Evolutionary conservation across 2,888 invertebrate genomes (phyloP), one percentile per base, ranked within the genome.

Genomic region (Ormyrus nitidulus): DNA sequence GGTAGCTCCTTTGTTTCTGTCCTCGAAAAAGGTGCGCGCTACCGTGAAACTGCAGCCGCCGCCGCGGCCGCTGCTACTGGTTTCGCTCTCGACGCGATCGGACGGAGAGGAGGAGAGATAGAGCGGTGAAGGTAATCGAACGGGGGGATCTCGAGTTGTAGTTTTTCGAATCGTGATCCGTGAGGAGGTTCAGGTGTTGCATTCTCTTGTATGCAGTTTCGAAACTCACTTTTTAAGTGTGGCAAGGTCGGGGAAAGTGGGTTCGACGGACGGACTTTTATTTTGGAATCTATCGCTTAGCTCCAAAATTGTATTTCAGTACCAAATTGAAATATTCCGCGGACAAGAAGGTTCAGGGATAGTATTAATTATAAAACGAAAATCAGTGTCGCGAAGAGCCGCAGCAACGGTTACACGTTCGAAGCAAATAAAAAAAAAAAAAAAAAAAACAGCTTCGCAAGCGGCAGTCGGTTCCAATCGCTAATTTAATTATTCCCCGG

Each of bases 1-100:
- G 56, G 7, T 53, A 9, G 53, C 56, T 10, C 56, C 56, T 56
- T 56, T 56, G 82, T 76, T 81, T 70, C 79, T 79, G 70, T 77
- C 77, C 77, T 74, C 75, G 75, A 66, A 56, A 19, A 19, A 19
- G 19, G 19, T 19, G 19, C 19, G 19, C 19, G 19, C 19, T 19
- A 19, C 19, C 19, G 19, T 19, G 19, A 19, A 19, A 19, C 19
- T 19, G 19, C 19, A 1, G 19, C 19, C 19, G 19, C 19, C 19
- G 19, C 19, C 19, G 19, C 19, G 11, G 53, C 59, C 51, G 59
- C 62, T 75, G 76, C 76, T 76, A 69, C 76, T 76, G 76, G 76
- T 76, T 76, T 76, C 66, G 62, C 69, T 48, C 69, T 62, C 69
- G 59, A 66, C 54, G 69, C 19, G 19, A 69, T 66, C 19, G 19